Base-by-base conservation (phyloP, 2,113 vertebrate species). In the Noturus placidus region DNA sequence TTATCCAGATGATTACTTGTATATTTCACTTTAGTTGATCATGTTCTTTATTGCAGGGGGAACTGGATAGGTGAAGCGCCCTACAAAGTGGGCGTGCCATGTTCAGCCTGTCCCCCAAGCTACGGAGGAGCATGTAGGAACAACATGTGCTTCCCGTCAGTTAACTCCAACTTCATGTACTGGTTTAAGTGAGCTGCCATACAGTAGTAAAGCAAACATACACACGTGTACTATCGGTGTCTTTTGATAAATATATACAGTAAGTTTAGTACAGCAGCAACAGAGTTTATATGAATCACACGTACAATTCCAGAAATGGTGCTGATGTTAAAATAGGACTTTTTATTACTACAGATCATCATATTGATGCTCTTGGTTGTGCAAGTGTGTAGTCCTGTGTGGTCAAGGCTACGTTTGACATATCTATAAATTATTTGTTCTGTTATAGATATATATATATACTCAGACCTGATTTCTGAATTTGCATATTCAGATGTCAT, bases 1-100 rank as follows among this genome's bases (percentile, higher is more conserved):
- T 35, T 33, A 69, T 3, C 27, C 8, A 63, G 3, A 38, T 17
- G 74, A 54, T 78, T 6, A 30, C 30, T 30, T 14, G 0, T 78
- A 54, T 8, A 7, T 78, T 30, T 52, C 35, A 30, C 17, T 78
- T n/a, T n/a, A 27, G 50, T 72, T 17, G 27, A 35, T 74, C 13
- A n/a, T 86, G 4, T 27, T 78, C 3, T 61, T 88, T 92, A 91
- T 89, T 61, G 22, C 89, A 98, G 97, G 92, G 97, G 97, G 5
- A 98, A 98, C 56, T 98, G 97, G 97, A 96, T 98, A 87, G 97
- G 97, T 90, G 97, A 97, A 93, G 95, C 97, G 15, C 97, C 97
- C 0, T 98, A 98, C 91, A 96, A 95, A 94, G 95, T 97, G 65
- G 97, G 97, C 27, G 94, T 96, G 0, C 97, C 97, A 0, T 98